Base-by-base conservation (phyloP, 2,888 invertebrate species). In the Aricia artaxerxes region DNA sequence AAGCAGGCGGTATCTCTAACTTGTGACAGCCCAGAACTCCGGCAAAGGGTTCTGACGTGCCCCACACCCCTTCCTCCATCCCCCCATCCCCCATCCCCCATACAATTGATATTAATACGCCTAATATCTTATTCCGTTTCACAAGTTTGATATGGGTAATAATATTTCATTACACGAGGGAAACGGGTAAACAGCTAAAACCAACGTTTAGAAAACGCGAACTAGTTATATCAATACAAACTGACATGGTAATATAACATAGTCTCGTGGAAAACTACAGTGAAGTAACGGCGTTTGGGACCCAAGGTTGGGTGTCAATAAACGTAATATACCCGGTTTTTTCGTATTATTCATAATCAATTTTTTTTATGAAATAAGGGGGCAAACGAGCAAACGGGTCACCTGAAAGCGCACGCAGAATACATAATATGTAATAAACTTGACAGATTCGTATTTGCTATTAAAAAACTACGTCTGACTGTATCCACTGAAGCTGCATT, bases 61-160 rank as follows among this genome's bases (percentile, higher is more conserved):
- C 64, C 31, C 31, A 64, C 24, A 64, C 64, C 64, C 64, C 64
- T 11, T 31, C 31, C 11, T 40, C 5, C 13, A 1, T 13, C 72
- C 24, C 24, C 24, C 75, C 24, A 16, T 24, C n/a, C 60, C 72
- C 72, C 38, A 16, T 16, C 35, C 31, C 24, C 75, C 76, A 31
- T 57, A 35, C 76, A 76, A 76, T 76, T 76, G 76, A 76, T 76
- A 76, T 76, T 53, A 76, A 76, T 76, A 76, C 76, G 57, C 53
- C 31, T 76, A 76, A 76, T 76, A 76, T 57, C 53, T 76, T 57
- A 76, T 75, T 75, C 76, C 53, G 76, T 76, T 57, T 76, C 76
- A 53, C 76, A 57, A 76, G 31, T 76, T 76, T 76, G 76, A 76
- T 76, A 35, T 76, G 76, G 76, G 76, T 57, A 76, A 31, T 76